A percentile compares a stretch with the other conserved stretches of the same genome.
Evolutionary conservation across 2,888 invertebrate genomes (phyloP).

Genomic region (Orthonevra nobilis): DNA sequence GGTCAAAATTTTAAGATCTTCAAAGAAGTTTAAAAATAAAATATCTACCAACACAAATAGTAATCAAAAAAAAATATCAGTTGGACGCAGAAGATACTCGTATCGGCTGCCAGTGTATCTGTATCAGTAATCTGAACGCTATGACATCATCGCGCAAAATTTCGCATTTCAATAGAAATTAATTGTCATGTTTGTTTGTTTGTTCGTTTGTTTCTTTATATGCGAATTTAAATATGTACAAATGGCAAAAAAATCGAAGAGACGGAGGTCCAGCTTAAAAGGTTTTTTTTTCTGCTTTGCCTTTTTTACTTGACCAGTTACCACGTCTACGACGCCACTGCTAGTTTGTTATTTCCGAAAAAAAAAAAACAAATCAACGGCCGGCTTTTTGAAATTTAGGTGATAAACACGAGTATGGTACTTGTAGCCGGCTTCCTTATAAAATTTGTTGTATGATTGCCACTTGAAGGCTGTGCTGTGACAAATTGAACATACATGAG

Average conservation of each 20-base stretch:
- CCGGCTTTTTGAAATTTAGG: too few species aligned
- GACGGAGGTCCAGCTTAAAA: too few species aligned
- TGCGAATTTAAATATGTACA: slow-evolving; percentile 46
- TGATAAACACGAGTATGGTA: too few species aligned
- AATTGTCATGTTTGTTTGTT: slow-evolving; percentile 37
- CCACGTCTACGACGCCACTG: too few species aligned
- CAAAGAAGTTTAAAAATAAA: slow-evolving; percentile 24
- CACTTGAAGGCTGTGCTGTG: slow-evolving; percentile 40
- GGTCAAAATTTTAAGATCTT: background rate
- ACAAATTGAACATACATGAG: slow-evolving; percentile 40
- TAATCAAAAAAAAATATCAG: slow-evolving; percentile 1
- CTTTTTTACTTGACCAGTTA: too few species aligned
- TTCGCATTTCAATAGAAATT: slow-evolving; percentile 50
- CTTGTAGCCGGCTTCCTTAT: too few species aligned
- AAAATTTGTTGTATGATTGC: slow-evolving; percentile 15
- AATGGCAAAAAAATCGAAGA: slow-evolving; percentile 17
- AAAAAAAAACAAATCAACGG: too few species aligned
- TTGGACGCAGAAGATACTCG: slow-evolving; percentile 24
- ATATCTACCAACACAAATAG: too few species aligned
- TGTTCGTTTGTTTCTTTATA: slow-evolving; percentile 22
- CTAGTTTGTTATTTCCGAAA: background rate
- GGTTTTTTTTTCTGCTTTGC: too few species aligned
- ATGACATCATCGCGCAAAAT: slow-evolving; percentile 61
- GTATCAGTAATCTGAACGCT: background rate
- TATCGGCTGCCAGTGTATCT: too few species aligned